phyloP scores from a whole-genome alignment of 2,888 invertebrate genomes.

The Acleris emargana region DNA sequence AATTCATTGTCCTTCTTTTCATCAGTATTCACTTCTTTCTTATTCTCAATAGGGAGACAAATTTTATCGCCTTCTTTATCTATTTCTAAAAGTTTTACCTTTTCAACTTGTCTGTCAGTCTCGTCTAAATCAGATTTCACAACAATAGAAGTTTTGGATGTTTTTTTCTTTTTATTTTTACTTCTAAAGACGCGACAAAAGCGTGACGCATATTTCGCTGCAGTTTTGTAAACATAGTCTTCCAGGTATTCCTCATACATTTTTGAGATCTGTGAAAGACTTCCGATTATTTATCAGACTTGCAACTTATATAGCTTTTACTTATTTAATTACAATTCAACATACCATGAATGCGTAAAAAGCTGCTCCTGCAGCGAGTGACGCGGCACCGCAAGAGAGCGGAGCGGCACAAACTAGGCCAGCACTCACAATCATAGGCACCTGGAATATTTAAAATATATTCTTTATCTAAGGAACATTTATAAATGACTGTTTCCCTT shows the following conservation, averaged over 20 bases:
- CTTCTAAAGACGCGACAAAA: slow-evolving; percentile 58
- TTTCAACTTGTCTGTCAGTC: background rate
- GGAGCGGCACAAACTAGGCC: slow-evolving; percentile 85
- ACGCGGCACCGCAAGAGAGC: slow-evolving; percentile 89
- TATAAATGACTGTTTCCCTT: too few species aligned
- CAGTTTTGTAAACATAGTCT: slow-evolving; percentile 80
- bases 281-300: background rate
- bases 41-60: slow-evolving; percentile 2
- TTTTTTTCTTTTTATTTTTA: slow-evolving; percentile 41
- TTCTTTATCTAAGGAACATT: background rate
- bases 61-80: slow-evolving; percentile 1
- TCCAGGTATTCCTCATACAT: slow-evolving; percentile 91
- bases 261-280: slow-evolving; percentile 85
- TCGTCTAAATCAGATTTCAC: background rate
- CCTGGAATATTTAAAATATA: slow-evolving; percentile 47
- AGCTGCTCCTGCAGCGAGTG: slow-evolving; percentile 85
- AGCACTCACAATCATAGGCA: slow-evolving; percentile 87
- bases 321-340: background rate
- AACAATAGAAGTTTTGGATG: slow-evolving; percentile 10
- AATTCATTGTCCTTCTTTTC: slow-evolving; percentile 8
- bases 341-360: slow-evolving; percentile 88
- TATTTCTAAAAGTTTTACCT: background rate
- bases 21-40: background rate
- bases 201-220: slow-evolving; percentile 68
- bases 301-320: background rate